Evolutionary conservation across 2,888 invertebrate species (phyloP), one percentile per base, ranked within the genome.

Genomic region (Scaptomyza polygonia): DNA sequence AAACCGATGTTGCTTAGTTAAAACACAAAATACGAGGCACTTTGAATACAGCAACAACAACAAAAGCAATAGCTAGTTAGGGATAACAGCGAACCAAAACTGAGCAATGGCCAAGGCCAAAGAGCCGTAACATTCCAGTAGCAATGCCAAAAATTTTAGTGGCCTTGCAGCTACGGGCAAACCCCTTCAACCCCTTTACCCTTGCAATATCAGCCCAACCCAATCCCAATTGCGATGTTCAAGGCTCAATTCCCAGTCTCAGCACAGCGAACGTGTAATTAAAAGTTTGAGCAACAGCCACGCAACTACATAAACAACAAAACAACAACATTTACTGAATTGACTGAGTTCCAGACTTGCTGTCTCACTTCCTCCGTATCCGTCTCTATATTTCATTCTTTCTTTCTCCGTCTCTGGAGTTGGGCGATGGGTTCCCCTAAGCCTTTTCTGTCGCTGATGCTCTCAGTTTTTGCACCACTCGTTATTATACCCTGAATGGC

Each of bases 201-300:
- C 1, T 9, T 9, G 2, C 25, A 45, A 14, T 14, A 25, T 18
- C 48, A n/a, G 7, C 12, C 8, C 6, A 34, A 36, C 45, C 18
- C 25, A 16, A 3, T 42, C 47, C 49, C n/a, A 34, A 16, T 25
- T 43, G 40, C 39, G 16, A 21, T 42, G 64, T 16, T 36, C 40
- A 30, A 44, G 16, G 42, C 64, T 27, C 36, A 21, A 14, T 40
- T 53, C 62, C 21, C 48, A 48, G 59, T 30, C 48, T 53, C 44
- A 47, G 48, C 61, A 49, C 57, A 84, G 63, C 77, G 77, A 84
- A 80, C 86, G 88, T 88, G 90, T 89, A 89, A 89, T 89, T 90
- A 89, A 90, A 89, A 89, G 86, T 89, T 90, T 89, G 86, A 84
- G 90, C 86, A 89, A 84, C 89, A 88, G 83, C 78, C 85, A 71